Evolutionary conservation across 2,888 invertebrate species (phyloP), one percentile per base, ranked within the genome.

Genomic region (Drosophila macrothrix): DNA sequence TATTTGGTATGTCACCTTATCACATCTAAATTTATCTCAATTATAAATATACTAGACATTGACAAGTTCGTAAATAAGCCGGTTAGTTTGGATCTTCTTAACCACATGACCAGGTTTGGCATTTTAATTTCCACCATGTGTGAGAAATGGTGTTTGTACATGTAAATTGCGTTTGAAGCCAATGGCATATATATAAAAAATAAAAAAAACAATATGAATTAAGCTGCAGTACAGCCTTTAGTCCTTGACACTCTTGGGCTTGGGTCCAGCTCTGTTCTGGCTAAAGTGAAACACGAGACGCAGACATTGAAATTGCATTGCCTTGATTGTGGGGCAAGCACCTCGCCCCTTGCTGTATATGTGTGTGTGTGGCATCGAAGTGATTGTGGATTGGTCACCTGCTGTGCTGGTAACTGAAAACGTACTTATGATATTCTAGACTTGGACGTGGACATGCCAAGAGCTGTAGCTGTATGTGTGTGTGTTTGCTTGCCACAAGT

Each of bases 281-380:
- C 28, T 59, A 71, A 73, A 78, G 75, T 70, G 88, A 76, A 87
- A 84, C 83, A 77, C 80, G 79, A 89, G 78, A 76, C 78, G 78
- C 77, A 84, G 87, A 90, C 90, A 88, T 88, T 88, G 90, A 76
- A 88, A 88, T 90, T 88, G 87, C 87, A 88, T 89, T 88, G 90
- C 74, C 66, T 84, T 90, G 85, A 88, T 90, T 88, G 78, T 74
- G 76, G 78, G 60, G 78, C 56, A 73, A 78, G 73, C 84, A 86
- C 82, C 84, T 82, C 75, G 74, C 46, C 69, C 19, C 61, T 59
- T 46, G 54, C 41, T 53, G 9, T 25, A 46, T 16, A 25, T 9
- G n/a, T 41, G 12, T 22, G 1, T 22, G n/a, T 43, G 43, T 14
- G 12, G 31, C 31, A 16, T 46, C 22, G 46, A 46, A 46, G 46